Conservation (phyloP, 1,140 invertebrate species). For the Gryllus bimaculatus region DNA sequence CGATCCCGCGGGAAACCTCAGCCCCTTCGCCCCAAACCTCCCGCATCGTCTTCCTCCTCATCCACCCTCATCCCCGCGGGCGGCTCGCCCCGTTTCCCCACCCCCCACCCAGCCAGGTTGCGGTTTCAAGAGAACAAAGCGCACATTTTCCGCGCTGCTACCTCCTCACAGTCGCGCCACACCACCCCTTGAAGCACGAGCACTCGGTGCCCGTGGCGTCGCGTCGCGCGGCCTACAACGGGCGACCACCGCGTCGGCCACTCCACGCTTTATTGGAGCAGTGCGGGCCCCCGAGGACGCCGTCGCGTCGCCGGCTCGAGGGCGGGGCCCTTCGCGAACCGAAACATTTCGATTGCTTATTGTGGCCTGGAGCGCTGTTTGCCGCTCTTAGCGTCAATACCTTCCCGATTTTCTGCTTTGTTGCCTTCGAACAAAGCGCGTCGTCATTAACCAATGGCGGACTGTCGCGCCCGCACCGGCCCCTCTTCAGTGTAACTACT, state of each 20-base stretch:
- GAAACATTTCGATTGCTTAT: conserved; percentile 15
- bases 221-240: no score
- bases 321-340: background rate
- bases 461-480: background rate
- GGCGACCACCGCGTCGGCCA: no score
- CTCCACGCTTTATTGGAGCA: no score
- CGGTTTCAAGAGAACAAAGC: conserved; percentile 15
- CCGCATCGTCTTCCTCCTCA: background rate
- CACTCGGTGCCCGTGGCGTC: background rate
- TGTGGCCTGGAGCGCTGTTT: conserved; percentile 1
- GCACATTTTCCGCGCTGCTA: conserved; percentile 9
- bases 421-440: conserved; percentile 12
- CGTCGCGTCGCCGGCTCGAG: background rate
- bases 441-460: conserved; percentile 8
- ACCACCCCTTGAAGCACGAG: background rate
- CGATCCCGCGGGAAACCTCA: background rate
- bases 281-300: no score
- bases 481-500: background rate
- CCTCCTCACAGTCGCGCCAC: background rate
- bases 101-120: conserved; percentile 6
- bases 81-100: background rate
- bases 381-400: conserved; percentile 11
- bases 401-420: conserved; percentile 14
- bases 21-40: background rate
- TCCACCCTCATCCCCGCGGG: background rate